These are phyloP conservation scores for Otocyon megalotis DNA, from an alignment of 2,113 vertebrate species.

Conservation along the genomic window DNA sequence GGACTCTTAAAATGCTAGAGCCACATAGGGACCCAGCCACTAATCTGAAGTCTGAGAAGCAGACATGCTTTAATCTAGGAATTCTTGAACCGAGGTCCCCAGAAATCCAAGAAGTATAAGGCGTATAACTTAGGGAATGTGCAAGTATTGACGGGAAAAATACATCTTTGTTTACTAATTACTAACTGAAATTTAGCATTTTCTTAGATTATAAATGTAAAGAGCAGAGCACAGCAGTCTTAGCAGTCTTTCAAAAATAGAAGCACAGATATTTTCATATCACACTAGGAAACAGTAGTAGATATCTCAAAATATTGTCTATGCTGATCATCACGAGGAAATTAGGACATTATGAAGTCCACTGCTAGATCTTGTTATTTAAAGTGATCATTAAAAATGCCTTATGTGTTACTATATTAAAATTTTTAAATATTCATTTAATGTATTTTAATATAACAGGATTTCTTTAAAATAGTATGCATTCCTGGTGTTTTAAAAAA, in stretches of 20 bases:
- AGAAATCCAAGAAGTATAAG: neutral
- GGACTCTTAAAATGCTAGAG: neutral
- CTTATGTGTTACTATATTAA: neutral
- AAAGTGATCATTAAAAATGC: neutral
- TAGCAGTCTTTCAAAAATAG: neutral
- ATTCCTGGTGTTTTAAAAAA: neutral
- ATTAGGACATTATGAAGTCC: neutral
- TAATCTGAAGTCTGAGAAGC: neutral
- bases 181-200: constrained; percentile 1
- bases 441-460: neutral
- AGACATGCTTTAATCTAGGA: neutral
- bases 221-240: neutral
- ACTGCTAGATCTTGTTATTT: neutral
- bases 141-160: neutral
- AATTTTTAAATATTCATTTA: neutral
- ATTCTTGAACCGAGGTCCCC: neutral
- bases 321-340: neutral
- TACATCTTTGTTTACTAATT: neutral
- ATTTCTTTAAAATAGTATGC: neutral
- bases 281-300: neutral
- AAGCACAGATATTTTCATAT: neutral
- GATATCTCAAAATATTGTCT: neutral
- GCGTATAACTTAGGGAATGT: neutral
- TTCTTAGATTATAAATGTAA: neutral
- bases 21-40: neutral